phyloP scores from a whole-genome alignment of 1,140 invertebrate genomes.

The Rhyacophila brunnea region DNA sequence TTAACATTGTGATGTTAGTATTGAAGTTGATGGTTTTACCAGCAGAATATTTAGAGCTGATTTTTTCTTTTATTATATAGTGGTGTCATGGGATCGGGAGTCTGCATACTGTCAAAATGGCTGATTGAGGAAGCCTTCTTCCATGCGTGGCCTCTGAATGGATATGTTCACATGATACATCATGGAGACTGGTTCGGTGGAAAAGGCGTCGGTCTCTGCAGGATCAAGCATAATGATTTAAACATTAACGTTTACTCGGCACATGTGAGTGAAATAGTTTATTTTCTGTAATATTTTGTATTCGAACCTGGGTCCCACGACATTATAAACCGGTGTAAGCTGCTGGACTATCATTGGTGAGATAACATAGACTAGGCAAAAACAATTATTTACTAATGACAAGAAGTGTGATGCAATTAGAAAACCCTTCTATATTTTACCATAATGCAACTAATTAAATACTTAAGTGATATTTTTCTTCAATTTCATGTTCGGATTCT shows the following conservation, averaged over 20 bases:
- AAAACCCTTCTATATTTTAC: too few relatives aligned
- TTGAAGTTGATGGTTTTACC: not conserved
- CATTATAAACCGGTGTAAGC: too few relatives aligned
- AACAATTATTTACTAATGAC: too few relatives aligned
- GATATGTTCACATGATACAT: constrained; percentile 93
- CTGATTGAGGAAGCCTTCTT: constrained; percentile 87
- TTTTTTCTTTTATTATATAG: constrained; percentile 49
- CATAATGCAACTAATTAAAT: too few relatives aligned
- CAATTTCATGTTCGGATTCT: too few relatives aligned
- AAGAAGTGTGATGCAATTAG: too few relatives aligned
- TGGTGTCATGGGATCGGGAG: constrained; percentile 87
- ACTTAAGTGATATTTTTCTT: too few relatives aligned
- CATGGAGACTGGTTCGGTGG: constrained; percentile 99
- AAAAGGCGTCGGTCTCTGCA: constrained; percentile 91
- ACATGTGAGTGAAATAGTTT: constrained; percentile 71
- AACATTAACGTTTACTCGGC: constrained; percentile 85
- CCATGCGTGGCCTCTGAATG: constrained; percentile 92
- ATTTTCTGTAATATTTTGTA: not conserved
- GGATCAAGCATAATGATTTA: constrained; percentile 65
- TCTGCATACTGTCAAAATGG: constrained; percentile 87
- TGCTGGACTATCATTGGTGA: too few relatives aligned
- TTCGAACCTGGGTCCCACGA: too few relatives aligned
- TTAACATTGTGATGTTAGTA: not conserved
- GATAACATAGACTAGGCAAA: too few relatives aligned
- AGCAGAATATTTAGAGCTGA: too few relatives aligned